These are phyloP conservation scores for Tachina lurida DNA, from an alignment of 2,888 invertebrate species.

Conservation along the genomic window DNA sequence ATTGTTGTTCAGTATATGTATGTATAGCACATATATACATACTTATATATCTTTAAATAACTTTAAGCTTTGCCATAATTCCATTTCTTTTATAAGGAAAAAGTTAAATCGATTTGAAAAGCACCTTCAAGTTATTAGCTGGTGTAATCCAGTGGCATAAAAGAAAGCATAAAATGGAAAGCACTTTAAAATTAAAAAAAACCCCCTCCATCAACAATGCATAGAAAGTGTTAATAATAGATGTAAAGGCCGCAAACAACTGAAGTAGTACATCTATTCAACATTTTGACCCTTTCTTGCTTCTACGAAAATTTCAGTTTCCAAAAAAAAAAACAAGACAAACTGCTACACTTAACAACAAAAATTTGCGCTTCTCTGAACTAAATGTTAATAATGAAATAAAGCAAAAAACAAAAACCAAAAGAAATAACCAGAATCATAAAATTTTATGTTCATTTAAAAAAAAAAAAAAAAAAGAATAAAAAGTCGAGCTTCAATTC, in stretches of 20 bases:
- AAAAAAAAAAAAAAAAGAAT: background rate
- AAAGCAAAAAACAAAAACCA: slow-evolving; percentile 11
- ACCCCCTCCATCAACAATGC: slow-evolving; percentile 1
- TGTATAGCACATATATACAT: no score
- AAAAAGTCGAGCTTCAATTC: slow-evolving; percentile 9
- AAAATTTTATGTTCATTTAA: slow-evolving; percentile 55
- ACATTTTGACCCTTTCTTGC: slow-evolving; percentile 5
- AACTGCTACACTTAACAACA: slow-evolving; percentile 5
- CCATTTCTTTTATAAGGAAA: background rate
- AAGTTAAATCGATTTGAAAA: background rate
- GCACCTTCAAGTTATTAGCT: slow-evolving; percentile 7
- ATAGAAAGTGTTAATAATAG: slow-evolving; percentile 43
- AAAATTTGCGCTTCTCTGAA: slow-evolving; percentile 39
- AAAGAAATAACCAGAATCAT: slow-evolving; percentile 38
- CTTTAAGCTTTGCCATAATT: slow-evolving; percentile 10
- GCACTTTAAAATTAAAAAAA: slow-evolving; percentile 2
- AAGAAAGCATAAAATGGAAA: slow-evolving; percentile 13
- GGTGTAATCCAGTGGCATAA: background rate
- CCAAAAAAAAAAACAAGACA: background rate
- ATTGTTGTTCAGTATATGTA: no score
- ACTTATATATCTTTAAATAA: background rate
- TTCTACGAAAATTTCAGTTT: background rate
- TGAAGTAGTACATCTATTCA: slow-evolving; percentile 12
- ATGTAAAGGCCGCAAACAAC: slow-evolving; percentile 7
- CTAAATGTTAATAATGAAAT: slow-evolving; percentile 11